These are phyloP conservation scores for Benthosema pterotum DNA, from an alignment of 2,797 vertebrate genomes.

Conservation along the genomic window DNA sequence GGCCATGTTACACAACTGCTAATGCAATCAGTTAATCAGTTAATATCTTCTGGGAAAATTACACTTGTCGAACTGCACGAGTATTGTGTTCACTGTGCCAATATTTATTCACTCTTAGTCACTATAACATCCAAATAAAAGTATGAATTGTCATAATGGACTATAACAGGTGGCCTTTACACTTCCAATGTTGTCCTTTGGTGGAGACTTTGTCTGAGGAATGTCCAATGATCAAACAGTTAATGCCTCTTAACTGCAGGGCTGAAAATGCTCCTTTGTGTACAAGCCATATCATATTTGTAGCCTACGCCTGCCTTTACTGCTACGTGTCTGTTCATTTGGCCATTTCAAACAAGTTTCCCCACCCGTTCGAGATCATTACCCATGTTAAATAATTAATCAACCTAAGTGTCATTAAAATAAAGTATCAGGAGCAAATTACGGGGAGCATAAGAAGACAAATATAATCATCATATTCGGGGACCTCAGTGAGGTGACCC, in stretches of 20 bases:
- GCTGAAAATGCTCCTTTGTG: not conserved
- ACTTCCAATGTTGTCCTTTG: slow-evolving; percentile 47
- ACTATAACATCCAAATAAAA: slow-evolving; percentile 19
- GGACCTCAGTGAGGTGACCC: slow-evolving; percentile 7
- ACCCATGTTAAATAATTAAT: slow-evolving; percentile 36
- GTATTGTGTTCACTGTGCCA: slow-evolving; percentile 3
- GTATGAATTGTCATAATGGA: slow-evolving; percentile 9
- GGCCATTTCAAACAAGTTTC: slow-evolving; percentile 20
- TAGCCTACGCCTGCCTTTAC: not conserved
- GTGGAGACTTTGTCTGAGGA: slow-evolving; percentile 35
- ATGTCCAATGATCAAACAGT: slow-evolving; percentile 27
- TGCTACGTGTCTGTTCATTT: slow-evolving; percentile 37
- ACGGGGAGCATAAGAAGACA: slow-evolving; percentile 19
- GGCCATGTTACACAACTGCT: not conserved
- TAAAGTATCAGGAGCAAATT: slow-evolving; percentile 41
- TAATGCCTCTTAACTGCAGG: not conserved
- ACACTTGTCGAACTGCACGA: slow-evolving; percentile 7
- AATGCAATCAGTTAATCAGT: slow-evolving; percentile 3
- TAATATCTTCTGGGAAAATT: slow-evolving; percentile 3
- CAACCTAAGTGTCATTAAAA: slow-evolving; percentile 24
- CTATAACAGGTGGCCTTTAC: slow-evolving; percentile 9
- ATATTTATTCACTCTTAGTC: slow-evolving; percentile 9
- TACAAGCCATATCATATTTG: not conserved
- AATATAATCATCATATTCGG: slow-evolving; percentile 25
- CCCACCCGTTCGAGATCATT: slow-evolving; percentile 43